These are phyloP conservation scores for Stictocephala bisonia DNA, from an alignment of 2,888 invertebrate genomes.

Conservation along the genomic window DNA sequence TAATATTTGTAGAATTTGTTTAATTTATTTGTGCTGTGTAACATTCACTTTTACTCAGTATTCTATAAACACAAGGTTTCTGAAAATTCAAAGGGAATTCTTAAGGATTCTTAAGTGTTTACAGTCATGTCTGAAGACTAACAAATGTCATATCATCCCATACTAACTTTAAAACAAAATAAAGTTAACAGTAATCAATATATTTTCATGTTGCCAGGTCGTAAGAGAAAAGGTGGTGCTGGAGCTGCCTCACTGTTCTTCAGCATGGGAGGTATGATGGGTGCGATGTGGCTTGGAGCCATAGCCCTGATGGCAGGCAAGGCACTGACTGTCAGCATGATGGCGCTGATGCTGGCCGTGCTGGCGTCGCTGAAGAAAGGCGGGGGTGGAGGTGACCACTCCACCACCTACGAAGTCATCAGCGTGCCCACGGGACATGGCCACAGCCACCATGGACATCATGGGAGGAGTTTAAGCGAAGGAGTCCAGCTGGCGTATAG, in stretches of 20 bases:
- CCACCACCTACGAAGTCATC: conserved; percentile 82
- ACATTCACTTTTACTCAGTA: no score
- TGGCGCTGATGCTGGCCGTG: conserved; percentile 82
- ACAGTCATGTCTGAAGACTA: no score
- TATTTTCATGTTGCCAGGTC: conserved; percentile 61
- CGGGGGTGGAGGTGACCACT: conserved; percentile 5
- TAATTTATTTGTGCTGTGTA: no score
- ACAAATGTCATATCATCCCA: no score
- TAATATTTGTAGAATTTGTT: no score
- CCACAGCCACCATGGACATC: conserved; percentile 29
- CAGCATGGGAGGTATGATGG: conserved; percentile 77
- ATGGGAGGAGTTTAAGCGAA: no score
- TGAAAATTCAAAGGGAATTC: no score
- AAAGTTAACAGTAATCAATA: no score
- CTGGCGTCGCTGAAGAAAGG: conserved; percentile 73
- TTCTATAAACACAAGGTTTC: no score
- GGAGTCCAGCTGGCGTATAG: no score
- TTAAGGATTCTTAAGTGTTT: no score
- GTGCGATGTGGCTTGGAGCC: conserved; percentile 81
- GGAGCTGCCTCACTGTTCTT: conserved; percentile 67
- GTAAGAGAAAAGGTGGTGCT: conserved; percentile 64
- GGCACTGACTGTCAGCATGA: conserved; percentile 83
- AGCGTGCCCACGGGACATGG: conserved; percentile 71
- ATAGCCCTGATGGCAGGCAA: conserved; percentile 84
- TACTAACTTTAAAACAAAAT: no score